A percentile compares a stretch with the other conserved stretches of the same genome.
These are phyloP conservation scores for Dicentrarchus labrax DNA, from an alignment of 2,113 vertebrate species.

Conservation along the genomic window DNA sequence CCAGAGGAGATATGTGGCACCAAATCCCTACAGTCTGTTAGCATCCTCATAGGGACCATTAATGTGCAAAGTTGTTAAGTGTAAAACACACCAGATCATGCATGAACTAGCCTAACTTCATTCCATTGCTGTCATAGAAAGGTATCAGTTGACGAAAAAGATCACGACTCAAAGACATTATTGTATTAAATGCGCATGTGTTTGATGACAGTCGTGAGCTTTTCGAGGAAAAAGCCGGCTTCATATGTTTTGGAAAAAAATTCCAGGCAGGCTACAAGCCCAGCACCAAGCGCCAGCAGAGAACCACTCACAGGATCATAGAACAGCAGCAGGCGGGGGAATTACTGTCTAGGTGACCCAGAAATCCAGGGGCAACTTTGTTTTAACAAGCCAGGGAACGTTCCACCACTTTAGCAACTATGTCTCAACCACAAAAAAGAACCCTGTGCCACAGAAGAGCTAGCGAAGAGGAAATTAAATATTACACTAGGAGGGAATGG, in stretches of 20 bases:
- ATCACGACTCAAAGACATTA: conserved; percentile 4
- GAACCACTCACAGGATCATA: conserved; percentile 60
- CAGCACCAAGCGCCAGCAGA: conserved; percentile 57
- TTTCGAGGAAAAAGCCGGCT: conserved; percentile 2
- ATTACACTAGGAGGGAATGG: conserved; percentile 82
- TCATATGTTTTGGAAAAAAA: conserved; percentile 37
- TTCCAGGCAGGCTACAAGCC: conserved; percentile 39
- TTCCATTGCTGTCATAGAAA: conserved; percentile 19
- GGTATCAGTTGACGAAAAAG: background rate
- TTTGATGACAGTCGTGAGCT: conserved; percentile 48
- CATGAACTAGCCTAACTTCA: conserved; percentile 12
- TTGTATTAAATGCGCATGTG: conserved; percentile 28
- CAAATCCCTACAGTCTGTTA: conserved; percentile 55
- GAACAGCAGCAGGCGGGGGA: conserved; percentile 78
- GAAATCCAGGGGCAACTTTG: conserved; percentile 86
- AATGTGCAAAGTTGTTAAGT: conserved; percentile 51
- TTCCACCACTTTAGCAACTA: conserved; percentile 82
- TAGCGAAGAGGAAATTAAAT: conserved; percentile 85
- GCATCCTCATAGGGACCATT: conserved; percentile 48
- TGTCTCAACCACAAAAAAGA: conserved; percentile 84
- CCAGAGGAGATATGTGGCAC: conserved; percentile 62
- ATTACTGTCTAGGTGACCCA: conserved; percentile 86
- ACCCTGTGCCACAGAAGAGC: conserved; percentile 76
- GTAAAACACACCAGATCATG: conserved; percentile 34
- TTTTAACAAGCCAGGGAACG: conserved; percentile 85